Conservation (phyloP, 2,797 vertebrate genomes). For the Melanogrammus aeglefinus region DNA sequence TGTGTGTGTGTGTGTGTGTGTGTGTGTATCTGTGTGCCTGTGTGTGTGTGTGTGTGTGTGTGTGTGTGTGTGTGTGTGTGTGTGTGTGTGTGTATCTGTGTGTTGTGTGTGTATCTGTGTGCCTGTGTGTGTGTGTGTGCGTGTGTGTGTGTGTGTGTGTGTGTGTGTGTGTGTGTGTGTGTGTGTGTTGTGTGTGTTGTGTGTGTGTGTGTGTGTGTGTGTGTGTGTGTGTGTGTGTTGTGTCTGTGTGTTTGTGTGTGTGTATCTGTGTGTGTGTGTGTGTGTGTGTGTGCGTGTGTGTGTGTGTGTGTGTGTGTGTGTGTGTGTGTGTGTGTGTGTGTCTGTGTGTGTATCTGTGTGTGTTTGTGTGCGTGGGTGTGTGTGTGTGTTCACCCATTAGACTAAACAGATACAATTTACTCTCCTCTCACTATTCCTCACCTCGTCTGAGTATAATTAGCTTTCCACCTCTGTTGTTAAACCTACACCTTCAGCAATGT, state of each 20-base stretch:
- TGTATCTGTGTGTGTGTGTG: no score
- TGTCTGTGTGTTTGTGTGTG: conserved; percentile 4
- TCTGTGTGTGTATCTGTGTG: no score
- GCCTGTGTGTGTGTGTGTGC: no score
- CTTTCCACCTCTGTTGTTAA: neutral
- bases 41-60: no score
- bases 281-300: no score
- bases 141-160: no score
- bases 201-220: no score
- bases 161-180: conserved; percentile 11
- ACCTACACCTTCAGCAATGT: neutral
- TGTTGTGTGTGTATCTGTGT: no score
- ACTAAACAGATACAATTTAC: neutral
- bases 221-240: neutral
- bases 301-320: neutral
- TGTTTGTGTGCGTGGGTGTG: no score
- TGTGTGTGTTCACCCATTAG: neutral
- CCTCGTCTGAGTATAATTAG: neutral
- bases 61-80: no score
- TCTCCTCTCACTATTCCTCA: no score
- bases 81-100: conserved; percentile 8
- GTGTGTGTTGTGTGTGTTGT: no score
- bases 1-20: neutral
- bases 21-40: neutral
- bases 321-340: conserved; percentile 3